Conservation (phyloP, 92 coral and sea anemone species). For the Chrysogorgia sp. region DNA sequence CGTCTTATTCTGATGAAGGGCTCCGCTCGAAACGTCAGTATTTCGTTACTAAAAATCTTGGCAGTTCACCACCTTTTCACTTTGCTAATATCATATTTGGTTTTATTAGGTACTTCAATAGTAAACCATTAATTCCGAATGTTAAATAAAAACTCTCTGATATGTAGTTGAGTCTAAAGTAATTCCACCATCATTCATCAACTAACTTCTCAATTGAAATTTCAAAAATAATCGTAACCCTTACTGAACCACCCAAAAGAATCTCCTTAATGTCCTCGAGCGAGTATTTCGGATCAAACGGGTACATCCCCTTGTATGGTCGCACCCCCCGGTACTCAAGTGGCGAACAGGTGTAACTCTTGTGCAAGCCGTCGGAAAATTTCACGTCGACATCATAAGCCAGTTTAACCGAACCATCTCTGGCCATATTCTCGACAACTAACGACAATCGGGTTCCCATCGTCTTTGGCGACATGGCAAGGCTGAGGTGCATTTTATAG, state of each 20-base stretch:
- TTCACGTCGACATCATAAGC: slow-evolving; percentile 26
- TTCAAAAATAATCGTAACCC: slow-evolving; percentile 21
- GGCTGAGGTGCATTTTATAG: neutral
- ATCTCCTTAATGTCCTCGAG: slow-evolving; percentile 10
- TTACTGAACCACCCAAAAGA: slow-evolving; percentile 6
- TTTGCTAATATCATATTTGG: no score
- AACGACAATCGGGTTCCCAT: neutral
- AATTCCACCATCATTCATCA: neutral
- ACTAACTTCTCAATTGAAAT: slow-evolving; percentile 15
- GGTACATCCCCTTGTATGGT: neutral
- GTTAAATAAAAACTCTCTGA: no score
- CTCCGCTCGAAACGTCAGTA: no score
- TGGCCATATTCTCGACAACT: slow-evolving; percentile 17
- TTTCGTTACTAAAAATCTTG: no score
- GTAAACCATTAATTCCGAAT: no score
- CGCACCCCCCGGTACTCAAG: slow-evolving; percentile 8
- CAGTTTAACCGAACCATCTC: slow-evolving; percentile 7
- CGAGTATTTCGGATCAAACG: slow-evolving; percentile 11
- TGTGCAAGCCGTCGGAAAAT: slow-evolving; percentile 22
- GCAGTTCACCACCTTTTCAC: no score
- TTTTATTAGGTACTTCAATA: no score
- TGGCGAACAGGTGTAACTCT: slow-evolving; percentile 13
- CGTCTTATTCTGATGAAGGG: no score
- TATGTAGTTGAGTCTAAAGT: no score
- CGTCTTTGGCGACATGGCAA: slow-evolving; percentile 1